Evolutionary conservation across 2,888 invertebrate species (phyloP).

Genomic region (Rhagophthalmus giganteus): DNA sequence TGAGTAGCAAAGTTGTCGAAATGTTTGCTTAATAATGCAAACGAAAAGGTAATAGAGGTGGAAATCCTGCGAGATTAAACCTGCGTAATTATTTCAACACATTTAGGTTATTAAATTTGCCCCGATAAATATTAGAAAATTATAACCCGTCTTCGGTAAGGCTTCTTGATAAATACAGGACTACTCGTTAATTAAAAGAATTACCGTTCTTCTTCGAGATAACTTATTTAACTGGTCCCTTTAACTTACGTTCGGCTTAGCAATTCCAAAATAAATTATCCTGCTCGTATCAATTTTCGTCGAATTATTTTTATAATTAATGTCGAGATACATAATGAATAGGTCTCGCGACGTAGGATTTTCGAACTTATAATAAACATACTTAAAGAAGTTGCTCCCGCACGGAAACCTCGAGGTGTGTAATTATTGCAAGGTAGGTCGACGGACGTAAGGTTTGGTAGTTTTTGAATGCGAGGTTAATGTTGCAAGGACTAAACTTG

Average conservation of each 20-base stretch:
- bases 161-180: too few species aligned
- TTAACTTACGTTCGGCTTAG: too few species aligned
- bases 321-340: constrained; percentile 21
- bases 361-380: constrained; percentile 21
- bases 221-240: constrained; percentile 20
- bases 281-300: constrained; percentile 13
- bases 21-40: too few species aligned
- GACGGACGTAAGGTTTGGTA: constrained; percentile 30
- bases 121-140: background rate
- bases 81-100: too few species aligned
- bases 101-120: background rate
- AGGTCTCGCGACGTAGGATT: constrained; percentile 18
- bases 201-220: constrained; percentile 2
- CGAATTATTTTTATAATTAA: constrained; percentile 26
- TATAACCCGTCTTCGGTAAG: too few species aligned
- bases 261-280: constrained; percentile 18
- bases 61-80: too few species aligned
- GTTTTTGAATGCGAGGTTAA: constrained; percentile 16
- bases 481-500: constrained; percentile 16
- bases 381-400: constrained; percentile 13
- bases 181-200: too few species aligned
- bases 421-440: constrained; percentile 34
- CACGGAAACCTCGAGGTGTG: constrained; percentile 20
- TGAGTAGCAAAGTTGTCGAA: too few species aligned
- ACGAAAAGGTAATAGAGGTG: too few species aligned